phyloP scores from a whole-genome alignment of 2,113 vertebrate species.

The Arenaria interpres region DNA sequence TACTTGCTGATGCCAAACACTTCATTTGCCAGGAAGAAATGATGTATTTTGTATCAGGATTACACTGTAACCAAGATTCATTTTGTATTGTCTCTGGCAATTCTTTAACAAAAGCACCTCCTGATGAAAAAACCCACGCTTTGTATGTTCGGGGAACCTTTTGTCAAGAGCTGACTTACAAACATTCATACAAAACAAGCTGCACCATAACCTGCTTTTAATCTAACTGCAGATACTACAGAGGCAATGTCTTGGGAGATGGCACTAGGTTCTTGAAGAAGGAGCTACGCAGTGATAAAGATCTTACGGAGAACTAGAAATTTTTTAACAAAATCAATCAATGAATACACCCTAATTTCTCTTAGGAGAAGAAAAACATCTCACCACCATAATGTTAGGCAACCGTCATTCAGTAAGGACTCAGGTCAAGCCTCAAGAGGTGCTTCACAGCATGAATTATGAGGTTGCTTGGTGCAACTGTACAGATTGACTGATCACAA shows the following conservation, averaged over 20 bases:
- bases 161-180: neutral
- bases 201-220: neutral
- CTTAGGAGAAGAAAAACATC: neutral
- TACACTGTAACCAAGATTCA: neutral
- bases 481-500: neutral
- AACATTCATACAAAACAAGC: neutral
- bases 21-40: neutral
- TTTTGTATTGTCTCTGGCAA: neutral
- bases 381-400: neutral
- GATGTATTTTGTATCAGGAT: neutral
- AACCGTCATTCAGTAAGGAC: neutral
- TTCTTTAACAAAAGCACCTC: neutral
- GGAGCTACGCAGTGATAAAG: neutral
- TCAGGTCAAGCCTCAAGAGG: neutral
- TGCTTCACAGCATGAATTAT: neutral
- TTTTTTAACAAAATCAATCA: neutral
- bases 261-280: neutral
- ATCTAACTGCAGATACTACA: neutral
- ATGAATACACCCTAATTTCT: neutral
- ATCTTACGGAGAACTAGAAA: neutral
- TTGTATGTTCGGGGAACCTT: neutral
- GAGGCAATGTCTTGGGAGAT: neutral
- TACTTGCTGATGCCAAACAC: neutral
- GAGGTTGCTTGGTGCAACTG: rapidly evolving
- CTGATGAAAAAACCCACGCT: neutral